Evolutionary conservation across 2,113 vertebrate species (phyloP).

Genomic region (Cisticola juncidis): DNA sequence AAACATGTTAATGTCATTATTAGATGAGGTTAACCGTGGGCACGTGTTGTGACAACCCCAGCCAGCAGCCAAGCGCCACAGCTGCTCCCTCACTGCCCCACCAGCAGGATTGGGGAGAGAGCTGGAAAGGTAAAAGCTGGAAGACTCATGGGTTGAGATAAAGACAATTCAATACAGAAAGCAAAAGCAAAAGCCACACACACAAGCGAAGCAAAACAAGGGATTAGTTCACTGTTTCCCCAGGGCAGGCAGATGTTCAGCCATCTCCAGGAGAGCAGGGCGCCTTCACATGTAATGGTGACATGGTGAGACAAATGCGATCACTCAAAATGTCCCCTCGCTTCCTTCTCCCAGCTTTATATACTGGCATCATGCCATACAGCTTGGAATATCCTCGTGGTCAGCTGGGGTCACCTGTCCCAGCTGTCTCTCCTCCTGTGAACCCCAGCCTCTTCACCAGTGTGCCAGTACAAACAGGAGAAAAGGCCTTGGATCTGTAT

Average conservation of each 20-base stretch:
- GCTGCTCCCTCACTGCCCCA: fast-evolving
- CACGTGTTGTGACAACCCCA: neutral
- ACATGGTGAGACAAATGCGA: neutral
- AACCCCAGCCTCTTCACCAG: fast-evolving
- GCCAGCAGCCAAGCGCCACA: neutral
- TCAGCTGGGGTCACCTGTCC: neutral
- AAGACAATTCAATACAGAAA: neutral
- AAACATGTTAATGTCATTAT: neutral
- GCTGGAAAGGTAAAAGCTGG: neutral
- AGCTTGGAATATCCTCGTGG: neutral
- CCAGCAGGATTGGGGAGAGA: neutral
- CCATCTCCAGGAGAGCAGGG: neutral
- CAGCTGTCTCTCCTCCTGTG: neutral
- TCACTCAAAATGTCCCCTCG: neutral
- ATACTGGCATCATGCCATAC: neutral
- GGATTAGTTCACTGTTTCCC: neutral
- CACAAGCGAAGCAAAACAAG: neutral
- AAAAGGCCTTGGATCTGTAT: neutral
- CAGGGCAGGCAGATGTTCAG: neutral
- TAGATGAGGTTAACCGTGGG: neutral
- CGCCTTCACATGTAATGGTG: neutral
- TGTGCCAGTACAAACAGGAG: neutral
- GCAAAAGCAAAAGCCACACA: neutral
- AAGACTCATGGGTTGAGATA: neutral
- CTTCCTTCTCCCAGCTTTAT: neutral